These are phyloP conservation scores for Osmoderma eremita DNA, from an alignment of 2,888 invertebrate species.

Conservation along the genomic window DNA sequence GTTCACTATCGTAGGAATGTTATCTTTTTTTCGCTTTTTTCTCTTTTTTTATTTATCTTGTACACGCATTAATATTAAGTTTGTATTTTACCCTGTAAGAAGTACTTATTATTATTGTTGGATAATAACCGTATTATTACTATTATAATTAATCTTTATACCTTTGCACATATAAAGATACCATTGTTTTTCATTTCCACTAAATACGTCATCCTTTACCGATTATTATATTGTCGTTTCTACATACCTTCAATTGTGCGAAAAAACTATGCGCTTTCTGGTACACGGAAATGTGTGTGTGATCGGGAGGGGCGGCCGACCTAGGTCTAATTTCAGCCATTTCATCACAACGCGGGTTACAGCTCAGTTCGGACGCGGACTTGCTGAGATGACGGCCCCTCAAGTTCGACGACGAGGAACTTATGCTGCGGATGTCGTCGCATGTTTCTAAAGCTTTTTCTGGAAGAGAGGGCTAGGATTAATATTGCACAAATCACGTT, in stretches of 20 bases:
- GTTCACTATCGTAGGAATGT: too few species aligned
- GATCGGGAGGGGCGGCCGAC: conserved; percentile 66
- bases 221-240: too few species aligned
- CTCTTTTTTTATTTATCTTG: too few species aligned
- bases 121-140: too few species aligned
- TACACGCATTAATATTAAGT: too few species aligned
- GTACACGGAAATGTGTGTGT: conserved; percentile 75
- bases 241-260: conserved; percentile 76
- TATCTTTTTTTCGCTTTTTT: too few species aligned
- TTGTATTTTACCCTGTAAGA: too few species aligned
- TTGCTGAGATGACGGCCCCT: conserved; percentile 78
- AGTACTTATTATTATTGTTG: too few species aligned
- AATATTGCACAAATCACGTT: neutral
- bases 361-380: conserved; percentile 82
- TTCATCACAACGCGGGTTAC: conserved; percentile 65
- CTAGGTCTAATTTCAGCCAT: conserved; percentile 65
- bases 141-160: too few species aligned
- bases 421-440: conserved; percentile 59
- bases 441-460: conserved; percentile 61
- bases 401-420: conserved; percentile 52
- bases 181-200: too few species aligned
- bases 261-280: conserved; percentile 87
- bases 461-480: conserved; percentile 50
- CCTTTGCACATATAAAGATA: too few species aligned
- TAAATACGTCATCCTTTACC: too few species aligned